Evolutionary conservation across 2,888 invertebrate genomes (phyloP), one percentile per base, ranked within the genome.

Genomic region (Cephus pulcher): DNA sequence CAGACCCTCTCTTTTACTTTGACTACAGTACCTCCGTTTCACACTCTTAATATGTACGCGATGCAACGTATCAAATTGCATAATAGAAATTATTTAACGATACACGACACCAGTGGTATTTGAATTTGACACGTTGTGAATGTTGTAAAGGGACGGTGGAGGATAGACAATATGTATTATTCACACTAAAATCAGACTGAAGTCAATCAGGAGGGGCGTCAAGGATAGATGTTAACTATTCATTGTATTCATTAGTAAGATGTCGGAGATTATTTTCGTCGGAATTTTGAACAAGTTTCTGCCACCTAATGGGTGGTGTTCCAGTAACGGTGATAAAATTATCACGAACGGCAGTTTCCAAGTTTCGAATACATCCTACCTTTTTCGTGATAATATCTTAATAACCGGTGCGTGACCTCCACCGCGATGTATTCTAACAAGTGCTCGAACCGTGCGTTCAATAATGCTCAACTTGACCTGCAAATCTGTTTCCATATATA

Each of bases 241-340:
- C 78, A 85, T 34, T 74, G 69, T 34, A 76, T 84, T 76, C 81
- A 80, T 85, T 81, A 82, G 80, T 80, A 73, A 80, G 15, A 32
- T 33, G 70, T 33, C 33, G 70, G 70, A 32, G 33, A 70, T 70
- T 9, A 34, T 71, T 71, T 71, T 71, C 71, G 71, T 9, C 9
- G 9, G 23, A 56, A 56, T 9, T 56, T 56, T 56, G 56, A 56
- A 23, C 56, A 56, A 56, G 9, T 9, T 23, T 56, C 56, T 56
- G 9, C 23, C 56, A 56, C 23, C 6, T 56, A 56, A 56, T 23
- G 56, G 23, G 23, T 56, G 23, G 23, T 56, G 56, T 56, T 56
- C 23, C 56, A 56, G 56, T 15, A 23, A 56, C 23, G 56, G 2
- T 23, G 56, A 23, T 23, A 56, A 9, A 56, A 9, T 23, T 56